These are phyloP conservation scores for Nebria salina DNA, from an alignment of 2,888 invertebrate genomes.

Conservation along the genomic window DNA sequence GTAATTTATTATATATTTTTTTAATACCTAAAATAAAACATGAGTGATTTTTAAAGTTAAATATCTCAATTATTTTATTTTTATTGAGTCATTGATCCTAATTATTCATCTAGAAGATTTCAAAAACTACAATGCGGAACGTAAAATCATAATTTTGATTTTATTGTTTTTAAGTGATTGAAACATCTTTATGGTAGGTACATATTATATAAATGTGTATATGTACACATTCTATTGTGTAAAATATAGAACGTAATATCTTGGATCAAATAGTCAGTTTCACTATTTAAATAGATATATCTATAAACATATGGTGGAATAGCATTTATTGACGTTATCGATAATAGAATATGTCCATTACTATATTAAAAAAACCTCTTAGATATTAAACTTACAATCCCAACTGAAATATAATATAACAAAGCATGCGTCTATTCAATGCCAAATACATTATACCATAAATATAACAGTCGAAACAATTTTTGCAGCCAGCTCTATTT, in stretches of 20 bases:
- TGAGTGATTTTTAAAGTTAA: too few relatives aligned
- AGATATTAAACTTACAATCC: not conserved
- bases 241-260: constrained; percentile 25
- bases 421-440: not conserved
- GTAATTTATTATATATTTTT: too few relatives aligned
- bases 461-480: too few relatives aligned
- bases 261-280: too few relatives aligned
- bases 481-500: too few relatives aligned
- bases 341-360: constrained; percentile 8
- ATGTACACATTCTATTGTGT: constrained; percentile 9
- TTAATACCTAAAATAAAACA: too few relatives aligned
- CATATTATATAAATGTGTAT: not conserved
- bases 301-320: constrained; percentile 26
- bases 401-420: not conserved
- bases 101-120: too few relatives aligned
- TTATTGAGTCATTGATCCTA: too few relatives aligned
- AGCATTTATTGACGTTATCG: not conserved
- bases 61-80: too few relatives aligned
- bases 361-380: constrained; percentile 19
- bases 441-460: not conserved
- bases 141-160: too few relatives aligned
- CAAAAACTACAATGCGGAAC: too few relatives aligned
- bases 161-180: too few relatives aligned
- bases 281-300: constrained; percentile 27
- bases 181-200: not conserved